Base-by-base conservation (phyloP, 2,797 vertebrate species). In the Acanthornis magna region DNA sequence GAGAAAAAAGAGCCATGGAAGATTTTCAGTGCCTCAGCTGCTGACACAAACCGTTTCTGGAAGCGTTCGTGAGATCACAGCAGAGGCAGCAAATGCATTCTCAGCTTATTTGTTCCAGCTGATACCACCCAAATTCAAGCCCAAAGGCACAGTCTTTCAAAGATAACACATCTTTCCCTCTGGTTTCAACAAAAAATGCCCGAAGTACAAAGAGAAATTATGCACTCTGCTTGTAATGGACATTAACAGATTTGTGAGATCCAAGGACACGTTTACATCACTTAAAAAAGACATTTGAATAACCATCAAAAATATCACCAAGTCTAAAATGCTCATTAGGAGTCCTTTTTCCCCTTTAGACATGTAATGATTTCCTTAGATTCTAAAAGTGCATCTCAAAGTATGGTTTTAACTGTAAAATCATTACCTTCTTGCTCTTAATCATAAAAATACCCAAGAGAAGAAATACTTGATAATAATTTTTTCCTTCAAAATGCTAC, bases 91-190 rank as follows among this genome's bases (percentile, higher is more conserved):
- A 97, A 98, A 96, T 97, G 98, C 97, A 91, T 95, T 97, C 98
- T 98, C 98, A 98, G 98, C 98, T 98, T 98, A 97, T 98, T 98
- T 98, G 98, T 98, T 98, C 98, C 98, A 98, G 98, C 98, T 98
- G 98, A 98, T 98, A 98, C 98, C 98, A 98, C 98, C 98, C 97
- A 71, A 98, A 98, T 93, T 96, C 97, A 71, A 95, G 98, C 98
- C 98, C 97, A 95, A 96, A 98, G 98, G 98, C 98, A 88, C 40
- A 95, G 97, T 95, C 97, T 98, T 97, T 96, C 90, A 94, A 97
- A 98, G 97, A 98, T 97, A 98, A 98, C 97, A 96, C 95, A 75
- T 89, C 92, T 88, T 88, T 60, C 83, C 54, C 85, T 95, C 80
- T 76, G 65, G 51, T 96, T 95, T 92, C 75, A 94, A 93, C 89